Base-by-base conservation (phyloP, 2,113 vertebrate genomes). In the Pseudolaguvia tuberculata region DNA sequence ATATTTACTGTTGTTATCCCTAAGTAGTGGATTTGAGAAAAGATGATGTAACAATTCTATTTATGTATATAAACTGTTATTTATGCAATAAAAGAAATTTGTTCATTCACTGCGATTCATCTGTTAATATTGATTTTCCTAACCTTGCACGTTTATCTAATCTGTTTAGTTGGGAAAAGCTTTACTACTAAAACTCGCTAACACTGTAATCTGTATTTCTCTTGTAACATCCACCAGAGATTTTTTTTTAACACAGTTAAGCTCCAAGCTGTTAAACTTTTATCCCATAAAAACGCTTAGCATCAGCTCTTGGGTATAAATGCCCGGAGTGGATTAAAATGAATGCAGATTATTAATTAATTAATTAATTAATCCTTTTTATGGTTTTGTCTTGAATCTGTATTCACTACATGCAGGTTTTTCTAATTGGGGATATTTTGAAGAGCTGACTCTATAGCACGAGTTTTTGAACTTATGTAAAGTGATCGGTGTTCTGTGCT, bases 211-310 rank as follows among this genome's bases (percentile, higher is more conserved):
- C 20, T 65, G 48, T n/a, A 52, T 53, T 51, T 66, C 42, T 17
- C 29, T 25, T 42, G 21, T 11, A 12, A 47, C 31, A 52, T 66
- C 21, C 21, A 66, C 45, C 35, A 27, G 39, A 56, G 62, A 29
- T 59, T 66, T 69, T 69, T 42, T 59, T 66, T 70, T 70, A 62
- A 47, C 48, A 55, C 45, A 80, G 61, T 62, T 47, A 35, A 6
- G 65, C 12, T 2, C 13, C 0, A 31, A 59, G 47, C 21, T 76
- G 61, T 31, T 47, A 59, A 62, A 51, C 48, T 65, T 25, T 65
- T 53, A 74, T 59, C 25, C 18, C 50, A 15, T 58, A 7, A 47
- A 57, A 56, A 58, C 23, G 52, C 52, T 21, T 61, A 5, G 29
- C 58, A 17, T 68, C 47, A 55, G 56, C 56, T 47, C 29, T 15